A percentile compares a stretch with the other conserved stretches of the same genome.
phyloP scores from a whole-genome alignment of 1,140 invertebrate species.

The Dolichoris vasculosae region DNA sequence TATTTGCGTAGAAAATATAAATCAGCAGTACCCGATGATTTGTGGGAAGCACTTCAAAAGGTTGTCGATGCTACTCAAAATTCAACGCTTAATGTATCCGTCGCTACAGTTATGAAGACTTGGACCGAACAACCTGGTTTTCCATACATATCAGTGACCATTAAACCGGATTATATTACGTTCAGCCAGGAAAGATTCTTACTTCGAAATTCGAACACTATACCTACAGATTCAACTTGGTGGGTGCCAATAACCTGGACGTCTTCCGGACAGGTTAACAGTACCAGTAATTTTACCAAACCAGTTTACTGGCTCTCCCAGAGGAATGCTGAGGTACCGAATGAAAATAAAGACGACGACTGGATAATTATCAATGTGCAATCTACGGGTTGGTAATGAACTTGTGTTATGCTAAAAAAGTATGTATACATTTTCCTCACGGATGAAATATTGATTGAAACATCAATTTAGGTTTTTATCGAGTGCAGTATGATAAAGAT shows the following conservation, averaged over 20 bases:
- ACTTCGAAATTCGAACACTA: conserved; percentile 59
- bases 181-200: conserved; percentile 75
- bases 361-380: conserved; percentile 84
- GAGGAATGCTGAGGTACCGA: conserved; percentile 56
- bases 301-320: conserved; percentile 73
- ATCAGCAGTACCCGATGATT: conserved; percentile 77
- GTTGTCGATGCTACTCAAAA: conserved; percentile 65
- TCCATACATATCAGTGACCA: conserved; percentile 79
- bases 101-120: conserved; percentile 78
- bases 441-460: background rate
- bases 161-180: conserved; percentile 68
- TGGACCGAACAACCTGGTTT: conserved; percentile 86
- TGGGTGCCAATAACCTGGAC: conserved; percentile 79
- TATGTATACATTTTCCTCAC: background rate
- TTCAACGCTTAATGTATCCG: conserved; percentile 48
- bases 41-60: conserved; percentile 78
- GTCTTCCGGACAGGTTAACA: conserved; percentile 67
- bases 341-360: conserved; percentile 64
- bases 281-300: conserved; percentile 67
- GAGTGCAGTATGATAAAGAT: conserved; percentile 84
- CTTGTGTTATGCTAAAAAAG: background rate
- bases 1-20: conserved; percentile 66
- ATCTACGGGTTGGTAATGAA: conserved; percentile 75
- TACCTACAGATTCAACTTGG: conserved; percentile 68
- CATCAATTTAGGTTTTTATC: conserved; percentile 80